Evolutionary conservation across 1,140 invertebrate genomes (phyloP), one percentile per base, ranked within the genome.

Genomic region (Chelonus insularis): DNA sequence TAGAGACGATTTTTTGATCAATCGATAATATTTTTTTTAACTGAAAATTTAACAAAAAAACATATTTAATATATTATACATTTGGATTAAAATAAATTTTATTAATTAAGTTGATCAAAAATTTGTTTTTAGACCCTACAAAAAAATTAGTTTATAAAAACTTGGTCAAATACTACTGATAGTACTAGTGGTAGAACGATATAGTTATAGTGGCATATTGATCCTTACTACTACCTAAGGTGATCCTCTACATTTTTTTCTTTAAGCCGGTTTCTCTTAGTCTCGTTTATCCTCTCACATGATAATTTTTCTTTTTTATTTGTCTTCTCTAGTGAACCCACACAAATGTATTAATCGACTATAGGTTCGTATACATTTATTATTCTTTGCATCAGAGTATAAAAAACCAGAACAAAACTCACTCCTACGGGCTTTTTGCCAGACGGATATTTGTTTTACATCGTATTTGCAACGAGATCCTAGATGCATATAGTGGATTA

Each of bases 191-290:
- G 18, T 12, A 12, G 25, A 32, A n/a, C 5, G 18, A 21, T 39
- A 16, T 57, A 39, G 25, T 45, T 29, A 25, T 32, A 45, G 55
- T 57, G 36, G 43, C 9, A 36, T 57, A 57, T 57, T 45, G 23
- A 57, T 57, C 55, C 41, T 45, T 43, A 50, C 57, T 66, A 69
- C 36, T 18, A 64, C 64, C 63, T 66, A 57, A 54, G 45, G 52
- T 57, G 64, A 69, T 70, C 63, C 62, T 71, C 54, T 63, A 45
- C 37, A 43, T 69, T 52, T 52, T 45, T 55, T 36, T 32, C 21
- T 43, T 36, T 48, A 14, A 23, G 18, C 32, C 21, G n/a, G n/a
- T n/a, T n/a, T 32, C 14, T 34, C 55, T 29, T 41, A 45, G 48
- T 37, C 57, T 43, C 48, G 39, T 60, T 60, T 41, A 60, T 60